Evolutionary conservation across 2,113 vertebrate genomes (phyloP).

Genomic region (Sitta europaea): DNA sequence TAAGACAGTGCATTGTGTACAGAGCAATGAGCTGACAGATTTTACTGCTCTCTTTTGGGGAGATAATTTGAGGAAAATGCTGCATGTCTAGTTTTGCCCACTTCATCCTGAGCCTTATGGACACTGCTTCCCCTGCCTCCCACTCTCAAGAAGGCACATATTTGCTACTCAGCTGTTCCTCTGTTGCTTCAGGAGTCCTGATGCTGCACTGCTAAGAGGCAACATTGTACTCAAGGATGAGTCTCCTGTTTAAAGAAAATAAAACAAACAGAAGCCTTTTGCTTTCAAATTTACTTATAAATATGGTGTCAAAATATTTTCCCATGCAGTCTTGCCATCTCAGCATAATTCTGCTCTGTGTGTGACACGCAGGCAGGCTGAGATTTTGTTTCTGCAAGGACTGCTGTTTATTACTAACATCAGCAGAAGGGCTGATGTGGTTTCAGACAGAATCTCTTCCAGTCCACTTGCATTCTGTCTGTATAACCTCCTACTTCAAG

Average conservation of each 20-base stretch:
- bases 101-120: background rate
- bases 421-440: background rate
- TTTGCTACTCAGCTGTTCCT: background rate
- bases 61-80: background rate
- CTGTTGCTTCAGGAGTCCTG: background rate
- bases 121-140: background rate
- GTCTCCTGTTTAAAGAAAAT: background rate
- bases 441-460: background rate
- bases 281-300: background rate
- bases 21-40: background rate
- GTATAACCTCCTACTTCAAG: background rate
- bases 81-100: background rate
- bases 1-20: rapidly evolving
- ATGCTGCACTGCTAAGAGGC: background rate
- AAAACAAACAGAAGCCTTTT: background rate
- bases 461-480: background rate
- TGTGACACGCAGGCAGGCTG: background rate
- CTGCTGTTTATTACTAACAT: background rate
- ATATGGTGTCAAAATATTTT: background rate
- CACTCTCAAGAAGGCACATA: background rate
- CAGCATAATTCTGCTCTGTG: background rate
- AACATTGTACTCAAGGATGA: background rate
- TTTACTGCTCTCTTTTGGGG: background rate
- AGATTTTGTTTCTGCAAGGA: background rate
- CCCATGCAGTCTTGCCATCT: background rate